phyloP scores from a whole-genome alignment of 2,113 vertebrate genomes.

The Grammomys surdaster region DNA sequence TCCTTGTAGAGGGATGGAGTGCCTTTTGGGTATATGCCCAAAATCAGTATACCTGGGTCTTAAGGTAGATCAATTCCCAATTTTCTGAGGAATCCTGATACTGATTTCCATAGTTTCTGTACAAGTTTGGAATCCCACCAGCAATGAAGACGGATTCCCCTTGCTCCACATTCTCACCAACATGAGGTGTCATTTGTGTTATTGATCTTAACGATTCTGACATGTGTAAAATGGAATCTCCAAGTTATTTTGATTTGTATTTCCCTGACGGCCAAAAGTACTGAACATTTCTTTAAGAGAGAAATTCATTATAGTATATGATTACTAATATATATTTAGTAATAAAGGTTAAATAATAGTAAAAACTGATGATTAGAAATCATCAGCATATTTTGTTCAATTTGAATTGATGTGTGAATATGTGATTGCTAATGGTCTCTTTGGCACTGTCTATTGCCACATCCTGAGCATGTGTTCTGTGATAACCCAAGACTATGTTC shows the following conservation, averaged over 20 bases:
- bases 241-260: neutral
- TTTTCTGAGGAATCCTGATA: neutral
- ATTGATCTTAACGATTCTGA: neutral
- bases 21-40: neutral
- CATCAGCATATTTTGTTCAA: neutral
- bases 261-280: neutral
- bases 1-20: neutral
- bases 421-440: neutral
- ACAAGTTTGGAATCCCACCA: neutral
- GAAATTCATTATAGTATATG: neutral
- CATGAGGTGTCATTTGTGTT: neutral
- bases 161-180: neutral
- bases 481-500: neutral
- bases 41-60: neutral
- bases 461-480: neutral
- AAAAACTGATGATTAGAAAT: neutral
- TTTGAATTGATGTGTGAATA: slow-evolving; percentile 14
- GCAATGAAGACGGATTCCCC: neutral
- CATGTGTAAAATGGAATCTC: neutral
- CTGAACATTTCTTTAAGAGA: neutral
- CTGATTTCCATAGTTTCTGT: neutral
- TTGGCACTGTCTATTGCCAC: neutral
- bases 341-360: neutral
- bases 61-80: neutral
- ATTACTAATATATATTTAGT: neutral